A percentile compares a stretch with the other conserved stretches of the same genome.
Evolutionary conservation across 2,797 vertebrate species (phyloP).

Genomic region (Falco biarmicus): DNA sequence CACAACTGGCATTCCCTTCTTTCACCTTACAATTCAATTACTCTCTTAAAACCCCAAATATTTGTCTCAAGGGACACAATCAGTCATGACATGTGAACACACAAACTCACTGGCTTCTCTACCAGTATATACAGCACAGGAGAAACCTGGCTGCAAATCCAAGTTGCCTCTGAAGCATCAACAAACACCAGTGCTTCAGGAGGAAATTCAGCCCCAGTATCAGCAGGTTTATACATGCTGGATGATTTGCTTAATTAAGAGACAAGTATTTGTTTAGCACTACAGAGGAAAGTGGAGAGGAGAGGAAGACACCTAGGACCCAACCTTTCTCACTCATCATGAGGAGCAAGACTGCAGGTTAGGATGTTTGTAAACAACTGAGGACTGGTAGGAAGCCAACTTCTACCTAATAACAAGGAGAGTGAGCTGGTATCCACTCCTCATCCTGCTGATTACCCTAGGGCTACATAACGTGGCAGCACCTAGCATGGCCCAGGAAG

Average conservation of each 20-base stretch:
- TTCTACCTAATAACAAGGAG: not conserved
- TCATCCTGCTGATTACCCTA: not conserved
- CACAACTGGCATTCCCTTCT: not conserved
- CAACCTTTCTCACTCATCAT: not conserved
- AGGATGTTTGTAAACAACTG: slow-evolving; percentile 1
- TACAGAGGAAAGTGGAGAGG: not conserved
- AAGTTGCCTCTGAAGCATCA: not conserved
- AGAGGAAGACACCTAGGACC: not conserved
- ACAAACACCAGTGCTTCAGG: not conserved
- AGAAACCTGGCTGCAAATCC: not conserved
- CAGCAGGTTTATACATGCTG: not conserved
- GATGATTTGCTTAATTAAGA: not conserved
- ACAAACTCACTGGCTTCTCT: not conserved
- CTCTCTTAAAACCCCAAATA: not conserved
- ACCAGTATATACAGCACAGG: not conserved
- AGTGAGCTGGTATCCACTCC: not conserved
- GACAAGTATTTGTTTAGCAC: not conserved
- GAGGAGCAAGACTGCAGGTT: not conserved
- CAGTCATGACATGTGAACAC: not conserved
- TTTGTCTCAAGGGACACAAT: not conserved
- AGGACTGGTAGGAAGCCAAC: not conserved
- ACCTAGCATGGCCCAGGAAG: fast-evolving
- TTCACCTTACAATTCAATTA: not conserved
- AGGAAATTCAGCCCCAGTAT: not conserved
- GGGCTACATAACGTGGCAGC: fast-evolving